phyloP scores from a whole-genome alignment of 2,797 vertebrate genomes.

The Salmo trutta region DNA sequence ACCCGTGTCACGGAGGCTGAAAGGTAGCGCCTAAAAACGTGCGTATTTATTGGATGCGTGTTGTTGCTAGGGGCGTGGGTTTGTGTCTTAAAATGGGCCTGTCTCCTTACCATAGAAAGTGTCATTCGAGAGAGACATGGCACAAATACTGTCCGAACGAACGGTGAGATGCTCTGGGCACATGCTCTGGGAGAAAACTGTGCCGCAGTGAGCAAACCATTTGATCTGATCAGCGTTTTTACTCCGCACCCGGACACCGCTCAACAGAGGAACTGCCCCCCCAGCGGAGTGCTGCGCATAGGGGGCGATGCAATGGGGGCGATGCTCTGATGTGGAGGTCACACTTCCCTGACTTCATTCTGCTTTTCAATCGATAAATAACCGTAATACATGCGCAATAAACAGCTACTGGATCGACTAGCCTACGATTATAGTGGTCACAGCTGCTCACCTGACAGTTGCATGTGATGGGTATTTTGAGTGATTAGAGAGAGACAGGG shows the following conservation, averaged over 20 bases:
- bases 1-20: slow-evolving; percentile 50
- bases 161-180: slow-evolving; percentile 24
- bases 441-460: slow-evolving; percentile 61
- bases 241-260: slow-evolving; percentile 26
- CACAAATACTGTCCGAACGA: slow-evolving; percentile 16
- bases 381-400: slow-evolving; percentile 14
- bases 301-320: neutral
- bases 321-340: slow-evolving; percentile 47
- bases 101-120: slow-evolving; percentile 35
- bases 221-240: slow-evolving; percentile 61
- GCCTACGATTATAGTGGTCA: slow-evolving; percentile 24
- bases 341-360: slow-evolving; percentile 42
- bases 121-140: slow-evolving; percentile 26
- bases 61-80: slow-evolving; percentile 78
- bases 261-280: neutral
- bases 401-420: slow-evolving; percentile 13
- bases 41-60: slow-evolving; percentile 69
- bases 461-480: slow-evolving; percentile 43
- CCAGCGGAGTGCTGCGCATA: slow-evolving; percentile 5
- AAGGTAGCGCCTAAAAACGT: slow-evolving; percentile 64
- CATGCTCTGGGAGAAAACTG: slow-evolving; percentile 11
- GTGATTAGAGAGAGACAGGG: slow-evolving; percentile 49
- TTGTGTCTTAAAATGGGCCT: slow-evolving; percentile 42
- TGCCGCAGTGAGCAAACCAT: slow-evolving; percentile 71
- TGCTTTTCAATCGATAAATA: slow-evolving; percentile 36